These are phyloP conservation scores for Platycheirus rosarum DNA, from an alignment of 2,888 invertebrate genomes.

Conservation along the genomic window DNA sequence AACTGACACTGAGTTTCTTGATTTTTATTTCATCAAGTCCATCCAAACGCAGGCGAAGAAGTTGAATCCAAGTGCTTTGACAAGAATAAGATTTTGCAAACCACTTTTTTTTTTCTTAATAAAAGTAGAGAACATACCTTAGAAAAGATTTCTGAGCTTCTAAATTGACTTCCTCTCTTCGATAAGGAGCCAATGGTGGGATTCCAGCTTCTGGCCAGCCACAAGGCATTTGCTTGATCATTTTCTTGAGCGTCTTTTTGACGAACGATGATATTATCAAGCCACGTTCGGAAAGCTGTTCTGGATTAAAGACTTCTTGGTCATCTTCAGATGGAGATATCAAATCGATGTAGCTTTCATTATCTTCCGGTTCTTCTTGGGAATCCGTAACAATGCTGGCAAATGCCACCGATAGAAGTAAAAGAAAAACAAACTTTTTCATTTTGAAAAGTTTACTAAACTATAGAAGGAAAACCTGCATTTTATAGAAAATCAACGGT, in stretches of 20 bases:
- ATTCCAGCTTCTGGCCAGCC: conserved; percentile 77
- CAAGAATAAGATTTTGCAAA: background rate
- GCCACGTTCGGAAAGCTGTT: conserved; percentile 61
- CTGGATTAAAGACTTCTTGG: background rate
- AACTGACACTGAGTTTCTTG: conserved; percentile 56
- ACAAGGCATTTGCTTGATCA: conserved; percentile 75
- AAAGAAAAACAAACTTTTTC: conserved; percentile 18
- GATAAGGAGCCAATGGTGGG: conserved; percentile 78
- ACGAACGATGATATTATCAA: conserved; percentile 78
- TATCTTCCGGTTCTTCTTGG: background rate
- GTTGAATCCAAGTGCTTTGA: conserved; percentile 36
- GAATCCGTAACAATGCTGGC: background rate
- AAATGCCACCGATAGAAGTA: conserved; percentile 16
- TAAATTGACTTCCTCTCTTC: conserved; percentile 33
- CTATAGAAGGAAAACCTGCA: background rate
- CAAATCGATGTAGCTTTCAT: conserved; percentile 9
- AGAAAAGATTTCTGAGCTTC: conserved; percentile 34
- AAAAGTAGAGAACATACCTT: conserved; percentile 34
- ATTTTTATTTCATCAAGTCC: conserved; percentile 70
- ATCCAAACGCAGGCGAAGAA: conserved; percentile 52
- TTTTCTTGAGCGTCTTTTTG: conserved; percentile 76
- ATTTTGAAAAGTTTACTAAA: conserved; percentile 24
- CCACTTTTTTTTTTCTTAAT: no score
- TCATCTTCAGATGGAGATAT: background rate
- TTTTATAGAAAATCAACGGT: conserved; percentile 32